Percentiles rank a stretch among this genome's conserved stretches.
These are phyloP conservation scores for Thaumatotibia leucotreta DNA, from an alignment of 1,140 invertebrate species.

Conservation along the genomic window DNA sequence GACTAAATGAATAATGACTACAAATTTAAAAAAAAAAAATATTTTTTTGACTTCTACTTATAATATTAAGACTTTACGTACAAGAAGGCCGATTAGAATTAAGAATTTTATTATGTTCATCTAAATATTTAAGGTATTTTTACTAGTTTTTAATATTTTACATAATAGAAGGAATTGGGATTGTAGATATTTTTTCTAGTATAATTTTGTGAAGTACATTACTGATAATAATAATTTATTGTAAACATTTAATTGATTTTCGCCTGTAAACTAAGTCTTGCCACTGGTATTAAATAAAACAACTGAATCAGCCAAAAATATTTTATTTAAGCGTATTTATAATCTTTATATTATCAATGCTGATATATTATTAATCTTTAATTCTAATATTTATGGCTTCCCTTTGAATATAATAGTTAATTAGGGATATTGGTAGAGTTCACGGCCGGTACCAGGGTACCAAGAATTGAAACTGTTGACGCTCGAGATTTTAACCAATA, in stretches of 20 bases:
- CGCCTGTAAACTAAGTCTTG: background rate
- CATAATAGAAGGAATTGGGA: background rate
- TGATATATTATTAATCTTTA: constrained; percentile 75
- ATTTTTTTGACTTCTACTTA: too few relatives aligned
- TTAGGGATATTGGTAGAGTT: constrained; percentile 43
- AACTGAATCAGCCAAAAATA: constrained; percentile 72
- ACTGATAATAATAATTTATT: background rate
- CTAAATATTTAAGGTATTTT: background rate
- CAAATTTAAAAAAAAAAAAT: too few relatives aligned
- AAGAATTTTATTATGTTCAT: background rate
- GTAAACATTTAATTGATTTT: background rate
- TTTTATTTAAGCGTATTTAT: constrained; percentile 78
- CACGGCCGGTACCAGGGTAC: constrained; percentile 32
- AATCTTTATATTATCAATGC: constrained; percentile 74
- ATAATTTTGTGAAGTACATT: background rate
- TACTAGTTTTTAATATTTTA: background rate
- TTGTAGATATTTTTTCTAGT: background rate
- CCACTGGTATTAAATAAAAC: constrained; percentile 41
- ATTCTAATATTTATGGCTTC: constrained; percentile 73
- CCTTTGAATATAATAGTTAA: constrained; percentile 45
- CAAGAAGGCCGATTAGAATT: background rate
- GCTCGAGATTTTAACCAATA: background rate
- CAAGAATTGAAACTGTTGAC: background rate
- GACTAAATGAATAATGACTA: too few relatives aligned
- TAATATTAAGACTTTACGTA: too few relatives aligned